phyloP scores from a whole-genome alignment of 2,113 vertebrate genomes.

The Zosterops hypoxanthus region DNA sequence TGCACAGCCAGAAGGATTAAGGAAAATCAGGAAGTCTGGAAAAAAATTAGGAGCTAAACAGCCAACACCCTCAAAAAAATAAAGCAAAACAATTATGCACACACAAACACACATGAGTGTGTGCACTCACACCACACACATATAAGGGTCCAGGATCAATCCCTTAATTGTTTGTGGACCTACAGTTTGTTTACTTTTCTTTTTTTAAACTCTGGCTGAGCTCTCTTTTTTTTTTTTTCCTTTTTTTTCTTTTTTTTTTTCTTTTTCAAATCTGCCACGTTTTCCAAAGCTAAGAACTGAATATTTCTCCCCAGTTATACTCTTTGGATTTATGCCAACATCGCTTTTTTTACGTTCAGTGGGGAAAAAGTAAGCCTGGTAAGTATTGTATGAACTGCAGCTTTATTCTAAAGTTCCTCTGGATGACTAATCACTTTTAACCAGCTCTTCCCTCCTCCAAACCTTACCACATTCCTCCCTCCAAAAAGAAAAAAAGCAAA shows the following conservation, averaged over 20 bases:
- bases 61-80: slow-evolving; percentile 40
- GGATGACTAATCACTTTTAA: slow-evolving; percentile 20
- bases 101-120: slow-evolving; percentile 61
- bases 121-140: slow-evolving; percentile 63
- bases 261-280: slow-evolving; percentile 7
- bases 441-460: slow-evolving; percentile 57
- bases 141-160: slow-evolving; percentile 50
- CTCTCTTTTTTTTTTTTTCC: not conserved
- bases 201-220: slow-evolving; percentile 25
- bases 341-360: slow-evolving; percentile 43
- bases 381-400: slow-evolving; percentile 51
- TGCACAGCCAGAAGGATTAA: slow-evolving; percentile 64
- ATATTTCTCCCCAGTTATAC: slow-evolving; percentile 54
- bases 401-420: slow-evolving; percentile 62
- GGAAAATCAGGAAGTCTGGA: slow-evolving; percentile 61
- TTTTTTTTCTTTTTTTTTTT: not conserved
- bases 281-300: slow-evolving; percentile 51
- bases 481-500: not conserved
- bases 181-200: not conserved
- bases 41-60: slow-evolving; percentile 63
- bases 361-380: slow-evolving; percentile 66
- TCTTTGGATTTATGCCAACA: slow-evolving; percentile 62
- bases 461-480: slow-evolving; percentile 28
- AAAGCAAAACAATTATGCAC: slow-evolving; percentile 52
- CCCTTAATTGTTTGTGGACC: slow-evolving; percentile 23